phyloP scores from a whole-genome alignment of 2,888 invertebrate genomes.

The Phaedon cochleariae region DNA sequence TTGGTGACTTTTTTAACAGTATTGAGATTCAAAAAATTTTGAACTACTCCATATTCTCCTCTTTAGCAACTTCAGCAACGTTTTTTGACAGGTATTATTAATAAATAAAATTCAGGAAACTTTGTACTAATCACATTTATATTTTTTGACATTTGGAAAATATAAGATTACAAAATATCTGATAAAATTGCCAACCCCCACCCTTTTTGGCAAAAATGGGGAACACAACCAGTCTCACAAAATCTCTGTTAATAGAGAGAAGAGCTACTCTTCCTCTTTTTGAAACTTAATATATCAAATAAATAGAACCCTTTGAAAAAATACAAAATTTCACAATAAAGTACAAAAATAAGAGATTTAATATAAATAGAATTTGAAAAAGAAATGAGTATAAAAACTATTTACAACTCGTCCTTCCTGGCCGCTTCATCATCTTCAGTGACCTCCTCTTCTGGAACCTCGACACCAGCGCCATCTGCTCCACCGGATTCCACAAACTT shows the following conservation, averaged over 20 bases:
- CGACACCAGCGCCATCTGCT: conserved; percentile 75
- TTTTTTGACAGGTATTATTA: no score
- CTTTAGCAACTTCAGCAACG: no score
- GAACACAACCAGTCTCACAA: conserved; percentile 54
- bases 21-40: no score
- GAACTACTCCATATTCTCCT: no score
- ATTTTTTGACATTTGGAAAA: neutral
- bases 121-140: neutral
- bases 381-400: conserved; percentile 31
- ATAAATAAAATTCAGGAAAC: no score
- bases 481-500: conserved; percentile 96
- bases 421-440: conserved; percentile 79
- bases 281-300: conserved; percentile 12
- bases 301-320: conserved; percentile 21
- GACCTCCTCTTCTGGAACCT: conserved; percentile 69
- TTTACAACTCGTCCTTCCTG: conserved; percentile 83
- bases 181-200: conserved; percentile 8
- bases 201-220: conserved; percentile 23
- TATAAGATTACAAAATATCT: neutral
- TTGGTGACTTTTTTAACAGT: no score
- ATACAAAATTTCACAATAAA: conserved; percentile 18
- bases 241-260: conserved; percentile 41
- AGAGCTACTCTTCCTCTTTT: conserved; percentile 12
- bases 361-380: conserved; percentile 36
- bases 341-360: conserved; percentile 29